Evolutionary conservation across 2,113 vertebrate genomes (phyloP).

Genomic region (Bungarus multicinctus): DNA sequence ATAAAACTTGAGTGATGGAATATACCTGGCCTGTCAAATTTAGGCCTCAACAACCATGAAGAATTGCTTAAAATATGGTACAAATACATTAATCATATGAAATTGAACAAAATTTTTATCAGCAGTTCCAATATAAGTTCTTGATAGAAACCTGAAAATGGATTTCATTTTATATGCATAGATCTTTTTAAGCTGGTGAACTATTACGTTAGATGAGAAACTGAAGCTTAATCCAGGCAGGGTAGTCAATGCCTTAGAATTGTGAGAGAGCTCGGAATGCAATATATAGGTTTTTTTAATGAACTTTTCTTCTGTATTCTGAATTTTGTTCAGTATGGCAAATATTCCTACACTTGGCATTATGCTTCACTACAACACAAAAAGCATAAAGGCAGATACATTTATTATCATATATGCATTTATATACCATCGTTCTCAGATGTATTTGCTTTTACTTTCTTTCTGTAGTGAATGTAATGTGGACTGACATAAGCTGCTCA

Average conservation of each 20-base stretch:
- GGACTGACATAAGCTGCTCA: background rate
- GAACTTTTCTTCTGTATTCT: background rate
- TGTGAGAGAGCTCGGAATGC: background rate
- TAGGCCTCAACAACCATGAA: accelerated
- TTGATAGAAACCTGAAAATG: background rate
- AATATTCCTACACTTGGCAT: background rate
- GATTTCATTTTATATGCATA: background rate
- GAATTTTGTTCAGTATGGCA: background rate
- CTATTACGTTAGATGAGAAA: background rate
- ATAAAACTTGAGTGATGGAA: background rate
- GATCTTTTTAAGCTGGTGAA: background rate
- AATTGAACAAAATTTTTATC: background rate
- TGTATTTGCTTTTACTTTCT: background rate
- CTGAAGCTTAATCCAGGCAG: background rate
- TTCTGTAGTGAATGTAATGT: background rate
- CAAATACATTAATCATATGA: background rate
- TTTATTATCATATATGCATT: background rate
- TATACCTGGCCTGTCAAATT: background rate
- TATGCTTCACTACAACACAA: background rate
- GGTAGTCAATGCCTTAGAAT: background rate
- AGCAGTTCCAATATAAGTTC: background rate
- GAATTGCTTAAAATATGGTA: background rate
- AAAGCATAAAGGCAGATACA: background rate
- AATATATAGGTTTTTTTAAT: background rate
- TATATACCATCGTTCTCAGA: background rate